Evolutionary conservation across 2,797 vertebrate species (phyloP), one percentile per base, ranked within the genome.

Genomic region (Sebastes wilsoni): DNA sequence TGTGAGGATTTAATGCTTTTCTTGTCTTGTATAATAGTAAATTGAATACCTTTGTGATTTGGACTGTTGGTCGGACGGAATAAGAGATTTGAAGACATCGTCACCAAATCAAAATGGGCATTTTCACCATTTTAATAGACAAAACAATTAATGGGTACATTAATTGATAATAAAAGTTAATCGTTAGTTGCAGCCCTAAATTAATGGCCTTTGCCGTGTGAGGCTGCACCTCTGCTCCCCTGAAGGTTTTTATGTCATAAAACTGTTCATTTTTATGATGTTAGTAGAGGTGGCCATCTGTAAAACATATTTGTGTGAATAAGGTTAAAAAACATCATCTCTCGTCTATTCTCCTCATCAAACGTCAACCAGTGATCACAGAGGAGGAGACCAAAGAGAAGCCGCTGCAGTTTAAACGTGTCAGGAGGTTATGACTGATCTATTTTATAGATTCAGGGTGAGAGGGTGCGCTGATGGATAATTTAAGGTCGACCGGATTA

Each of bases 401-500:
- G 42, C 55, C 23, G 32, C 38, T 23, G 46, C 56, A 23, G 28
- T 71, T 70, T 22, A 25, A 71, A 71, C 25, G 66, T 75, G 22
- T 87, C 49, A 67, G 71, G 66, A 68, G 13, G 70, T 68, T 34
- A 38, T 52, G 49, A 38, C 4, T 30, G 56, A 71, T 49, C 18
- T 42, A 22, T 55, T 49, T 78, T 28, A 56, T 60, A 8, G 76
- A 70, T 68, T 66, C 16, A 58, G 28, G 54, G 27, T 65, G 75
- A 80, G 22, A 38, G 60, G 32, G 30, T 68, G 73, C 46, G 36
- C 70, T 55, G 64, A 58, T 77, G 64, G 70, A 77, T 73, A 75
- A 84, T 79, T 83, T 75, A 82, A 81, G 69, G 71, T 22, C 68
- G 69, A 68, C 46, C 16, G 46, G 73, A 88, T 84, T 82, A 72